Evolutionary conservation across 2,113 vertebrate species (phyloP), one percentile per base, ranked within the genome.

Genomic region (Syngnathoides biaculeatus): DNA sequence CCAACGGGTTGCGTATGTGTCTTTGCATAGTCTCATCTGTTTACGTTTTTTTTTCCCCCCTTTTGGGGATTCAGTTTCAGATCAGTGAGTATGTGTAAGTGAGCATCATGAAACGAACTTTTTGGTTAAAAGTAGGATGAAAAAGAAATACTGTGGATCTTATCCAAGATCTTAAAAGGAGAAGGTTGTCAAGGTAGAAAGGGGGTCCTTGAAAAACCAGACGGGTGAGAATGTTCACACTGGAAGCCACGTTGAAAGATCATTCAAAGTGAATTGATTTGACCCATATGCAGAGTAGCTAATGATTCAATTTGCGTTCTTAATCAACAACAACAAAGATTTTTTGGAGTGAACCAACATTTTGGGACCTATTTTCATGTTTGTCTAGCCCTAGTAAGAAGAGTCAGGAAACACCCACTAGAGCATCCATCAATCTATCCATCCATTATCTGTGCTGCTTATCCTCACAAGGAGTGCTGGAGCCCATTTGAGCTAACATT

Each of bases 181-280:
- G 40, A 76, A 47, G 15, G 47, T 56, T 59, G 65, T 67, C 42
- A 17, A 73, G 57, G 64, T 55, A 59, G 57, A 73, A 69, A 81
- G 77, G 67, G 0, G 5, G 30, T 19, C 73, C 78, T 86, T 81
- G 74, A 82, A 82, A 87, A 86, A 73, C 74, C 81, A 42, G 73
- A 74, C 19, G 45, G 17, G 56, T 74, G 19, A 56, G 61, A 38
- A 56, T 65, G 82, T 70, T 58, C 26, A 65, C 15, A 40, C 75
- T 73, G 35, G n/a, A 53, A 73, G 77, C 77, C 69, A 73, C 78
- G 65, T 73, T 84, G 68, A 83, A 68, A 68, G 73, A 58, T 58
- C 74, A 82, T 82, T 75, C 76, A 83, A 75, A 79, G 71, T 62
- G 74, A 78, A 73, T 77, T 69, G 81, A 79, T 82, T 77, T 84